Base-by-base conservation (phyloP, 2,113 vertebrate species). In the Lontra canadensis region DNA sequence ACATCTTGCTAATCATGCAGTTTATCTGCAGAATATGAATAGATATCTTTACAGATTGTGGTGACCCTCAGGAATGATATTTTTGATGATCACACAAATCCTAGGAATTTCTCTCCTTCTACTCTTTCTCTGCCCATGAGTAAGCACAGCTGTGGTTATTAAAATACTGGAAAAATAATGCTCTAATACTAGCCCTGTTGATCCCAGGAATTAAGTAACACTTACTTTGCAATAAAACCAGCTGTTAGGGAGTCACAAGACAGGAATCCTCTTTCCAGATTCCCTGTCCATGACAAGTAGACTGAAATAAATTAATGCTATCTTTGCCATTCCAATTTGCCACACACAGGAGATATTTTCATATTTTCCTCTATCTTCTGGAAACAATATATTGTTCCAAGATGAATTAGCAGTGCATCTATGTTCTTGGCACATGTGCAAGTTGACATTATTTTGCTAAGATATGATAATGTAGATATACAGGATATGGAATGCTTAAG, bases 71-170 rank as follows among this genome's bases (percentile, higher is more conserved):
- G 93, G 94, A 97, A 87, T 90, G 80, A 12, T 92, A n/a, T 93
- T 92, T 92, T 80, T 95, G 82, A 84, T 88, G 74, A 96, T 69
- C 69, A 92, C 69, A 74, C 65, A 95, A 63, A 96, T 96, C 31
- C 80, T 67, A 65, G 11, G 7, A 69, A 92, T 92, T 78, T 93
- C 8, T 95, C 13, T 82, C 89, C 18, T 80, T 71, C 36, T 78
- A 21, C 44, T 69, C 11, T 95, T 84, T 91, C 25, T 82, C 74
- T 87, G 25, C 23, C 36, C n/a, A 21, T 90, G 83, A 93, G 57
- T 93, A 92, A 96, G 80, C 90, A 81, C 89, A 95, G 89, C 95
- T 97, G 89, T 73, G 63, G 57, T 90, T 97, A 95, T 95, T 95
- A 95, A 89, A 92, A 95, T 95, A 52, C 26, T 63, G 67, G 21